Evolutionary conservation across 2,113 vertebrate species (phyloP), one percentile per base, ranked within the genome.

Genomic region (Galemys pyrenaicus): DNA sequence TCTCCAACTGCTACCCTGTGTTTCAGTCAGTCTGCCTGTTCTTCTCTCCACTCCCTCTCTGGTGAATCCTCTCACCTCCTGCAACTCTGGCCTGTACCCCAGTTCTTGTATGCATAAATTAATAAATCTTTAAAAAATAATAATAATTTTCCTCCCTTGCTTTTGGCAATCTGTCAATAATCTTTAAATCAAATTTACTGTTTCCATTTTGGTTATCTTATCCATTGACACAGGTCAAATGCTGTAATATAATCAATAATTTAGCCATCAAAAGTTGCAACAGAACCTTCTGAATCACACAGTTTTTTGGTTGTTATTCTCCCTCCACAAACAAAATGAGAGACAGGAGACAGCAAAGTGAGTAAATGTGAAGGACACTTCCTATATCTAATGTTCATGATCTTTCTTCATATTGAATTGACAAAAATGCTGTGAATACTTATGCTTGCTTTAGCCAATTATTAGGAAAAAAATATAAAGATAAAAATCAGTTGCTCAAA

Each of bases 401-500:
- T 56, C 22, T 54, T 9, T 68, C 30, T 70, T 91, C 22, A 54
- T 19, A 51, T n/a, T 78, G 0, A 79, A 8, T 92, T 30, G 49
- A 56, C 28, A 92, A 92, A 91, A 92, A 62, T 91, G 13, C 8
- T 56, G 2, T 56, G 5, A 73, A 24, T 49, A 19, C 28, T 71
- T 32, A 70, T 64, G 0, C 11, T 4, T 15, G 1, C 58, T 77
- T 89, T 78, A 87, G 60, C 6, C 3, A 85, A 30, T 26, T 26
- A 12, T 6, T 71, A 71, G 22, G 41, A 24, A 39, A 5, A 37
- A 80, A 68, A 2, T 46, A 28, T 15, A 77, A 35, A 60, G 1
- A 0, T 26, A 1, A 15, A n/a, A 17, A 3, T 51, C 35, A 1
- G 6, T 32, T 89, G 0, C 26, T 81, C 0, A 3, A 58, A 49